Conservation (phyloP, 1,140 invertebrate species). For the Drosophila melanica region DNA sequence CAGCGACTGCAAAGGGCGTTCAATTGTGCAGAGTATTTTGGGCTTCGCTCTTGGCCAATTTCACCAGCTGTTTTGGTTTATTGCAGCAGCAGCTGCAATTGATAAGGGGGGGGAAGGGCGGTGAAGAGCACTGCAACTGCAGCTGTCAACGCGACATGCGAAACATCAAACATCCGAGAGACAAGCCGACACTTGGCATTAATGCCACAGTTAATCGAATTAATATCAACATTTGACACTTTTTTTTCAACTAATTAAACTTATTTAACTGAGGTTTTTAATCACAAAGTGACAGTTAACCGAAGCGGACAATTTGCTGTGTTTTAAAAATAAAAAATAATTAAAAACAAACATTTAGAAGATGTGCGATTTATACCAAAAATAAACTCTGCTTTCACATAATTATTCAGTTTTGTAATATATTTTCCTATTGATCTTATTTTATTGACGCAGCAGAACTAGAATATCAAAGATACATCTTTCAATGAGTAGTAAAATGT, state of each 20-base stretch:
- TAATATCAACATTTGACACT: slow-evolving; percentile 57
- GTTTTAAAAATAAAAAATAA: no score
- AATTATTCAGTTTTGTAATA: no score
- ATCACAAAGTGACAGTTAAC: not conserved
- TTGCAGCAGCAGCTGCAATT: slow-evolving; percentile 43
- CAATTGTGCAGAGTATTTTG: slow-evolving; percentile 42
- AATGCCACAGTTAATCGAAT: slow-evolving; percentile 61
- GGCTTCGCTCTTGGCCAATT: slow-evolving; percentile 35
- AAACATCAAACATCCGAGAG: not conserved
- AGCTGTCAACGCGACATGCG: slow-evolving; percentile 47
- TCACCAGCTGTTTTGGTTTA: slow-evolving; percentile 50
- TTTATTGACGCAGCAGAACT: no score
- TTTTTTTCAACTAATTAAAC: slow-evolving; percentile 70
- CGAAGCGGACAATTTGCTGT: no score
- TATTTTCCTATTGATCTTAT: no score
- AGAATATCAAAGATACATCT: no score
- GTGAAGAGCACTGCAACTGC: slow-evolving; percentile 29
- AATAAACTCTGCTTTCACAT: no score
- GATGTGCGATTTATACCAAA: no score
- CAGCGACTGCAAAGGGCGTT: slow-evolving; percentile 43
- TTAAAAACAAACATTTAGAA: no score
- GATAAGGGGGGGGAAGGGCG: not conserved
- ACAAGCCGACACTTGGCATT: slow-evolving; percentile 14
- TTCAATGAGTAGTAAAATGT: no score
- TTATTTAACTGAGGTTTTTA: slow-evolving; percentile 17